Percentiles rank a stretch among this genome's conserved stretches.
phyloP scores from a whole-genome alignment of 2,113 vertebrate genomes.

The Paradisaea rubra region DNA sequence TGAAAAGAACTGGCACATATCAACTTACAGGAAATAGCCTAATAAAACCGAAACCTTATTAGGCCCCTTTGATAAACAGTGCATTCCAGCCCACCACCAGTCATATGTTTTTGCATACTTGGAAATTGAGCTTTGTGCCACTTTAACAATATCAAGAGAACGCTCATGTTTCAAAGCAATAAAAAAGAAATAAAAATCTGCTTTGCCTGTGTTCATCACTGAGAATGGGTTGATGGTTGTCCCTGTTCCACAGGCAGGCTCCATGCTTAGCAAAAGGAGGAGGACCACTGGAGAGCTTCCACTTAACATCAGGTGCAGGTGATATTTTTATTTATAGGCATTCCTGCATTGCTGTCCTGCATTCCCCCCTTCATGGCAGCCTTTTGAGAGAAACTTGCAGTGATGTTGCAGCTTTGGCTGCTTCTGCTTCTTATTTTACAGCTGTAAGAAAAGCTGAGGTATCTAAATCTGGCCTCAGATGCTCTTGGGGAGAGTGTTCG shows the following conservation, averaged over 20 bases:
- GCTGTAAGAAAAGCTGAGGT: background rate
- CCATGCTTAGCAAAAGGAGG: fast-evolving
- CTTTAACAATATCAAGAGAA: conserved; percentile 23
- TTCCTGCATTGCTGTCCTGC: background rate
- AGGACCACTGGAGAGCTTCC: background rate
- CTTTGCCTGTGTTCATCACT: background rate
- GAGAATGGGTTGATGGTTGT: background rate
- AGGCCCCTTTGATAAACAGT: conserved; percentile 60
- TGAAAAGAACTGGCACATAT: conserved; percentile 50
- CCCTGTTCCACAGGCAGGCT: fast-evolving
- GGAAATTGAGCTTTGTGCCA: conserved; percentile 21
- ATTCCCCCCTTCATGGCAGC: background rate
- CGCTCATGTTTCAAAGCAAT: conserved; percentile 33
- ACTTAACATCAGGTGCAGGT: fast-evolving
- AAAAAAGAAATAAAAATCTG: conserved; percentile 28
- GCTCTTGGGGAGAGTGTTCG: background rate
- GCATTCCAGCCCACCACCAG: conserved; percentile 53
- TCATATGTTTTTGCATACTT: conserved; percentile 57
- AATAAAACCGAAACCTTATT: conserved; percentile 59
- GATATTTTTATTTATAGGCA: background rate
- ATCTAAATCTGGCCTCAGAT: background rate
- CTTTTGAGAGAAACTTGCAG: background rate
- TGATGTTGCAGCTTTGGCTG: background rate
- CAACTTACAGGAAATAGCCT: conserved; percentile 53
- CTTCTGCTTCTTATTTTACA: background rate